Conservation (phyloP, 2,888 invertebrate genomes). For the Ennomos erosarius region DNA sequence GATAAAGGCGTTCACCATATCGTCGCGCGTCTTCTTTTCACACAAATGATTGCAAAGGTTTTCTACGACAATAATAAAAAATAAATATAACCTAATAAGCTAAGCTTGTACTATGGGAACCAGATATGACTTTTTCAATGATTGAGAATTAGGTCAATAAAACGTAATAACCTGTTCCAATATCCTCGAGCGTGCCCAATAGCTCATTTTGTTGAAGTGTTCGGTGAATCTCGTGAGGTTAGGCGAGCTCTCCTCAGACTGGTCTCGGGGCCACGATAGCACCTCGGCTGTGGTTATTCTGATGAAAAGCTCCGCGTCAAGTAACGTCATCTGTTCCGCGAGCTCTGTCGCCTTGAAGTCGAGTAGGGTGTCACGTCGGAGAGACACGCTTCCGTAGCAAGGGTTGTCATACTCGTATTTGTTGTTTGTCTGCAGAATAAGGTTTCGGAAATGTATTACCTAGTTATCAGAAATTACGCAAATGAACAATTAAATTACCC, state of each 20-base stretch:
- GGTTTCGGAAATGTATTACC: neutral
- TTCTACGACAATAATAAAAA: no score
- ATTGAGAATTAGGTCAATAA: no score
- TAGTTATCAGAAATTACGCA: no score
- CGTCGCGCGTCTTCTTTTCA: no score
- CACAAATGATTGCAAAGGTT: no score
- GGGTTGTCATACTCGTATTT: conserved; percentile 77
- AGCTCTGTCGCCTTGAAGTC: conserved; percentile 98
- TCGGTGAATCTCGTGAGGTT: conserved; percentile 98
- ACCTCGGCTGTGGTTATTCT: conserved; percentile 99
- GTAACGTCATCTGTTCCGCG: conserved; percentile 98
- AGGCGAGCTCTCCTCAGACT: conserved; percentile 98
- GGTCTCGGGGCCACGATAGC: conserved; percentile 98
- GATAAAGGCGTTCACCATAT: no score
- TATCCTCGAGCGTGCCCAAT: conserved; percentile 98
- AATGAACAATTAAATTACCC: no score
- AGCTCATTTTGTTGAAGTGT: conserved; percentile 99
- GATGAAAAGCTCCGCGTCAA: conserved; percentile 97
- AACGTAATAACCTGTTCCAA: conserved; percentile 81
- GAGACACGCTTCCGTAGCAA: conserved; percentile 72
- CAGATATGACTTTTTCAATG: no score
- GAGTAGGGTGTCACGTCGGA: conserved; percentile 87
- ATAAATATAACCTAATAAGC: no score
- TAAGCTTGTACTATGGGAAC: no score
- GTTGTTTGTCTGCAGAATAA: conserved; percentile 63